Evolutionary conservation across 2,113 vertebrate genomes (phyloP).

Genomic region (Seriola aureovittata): DNA sequence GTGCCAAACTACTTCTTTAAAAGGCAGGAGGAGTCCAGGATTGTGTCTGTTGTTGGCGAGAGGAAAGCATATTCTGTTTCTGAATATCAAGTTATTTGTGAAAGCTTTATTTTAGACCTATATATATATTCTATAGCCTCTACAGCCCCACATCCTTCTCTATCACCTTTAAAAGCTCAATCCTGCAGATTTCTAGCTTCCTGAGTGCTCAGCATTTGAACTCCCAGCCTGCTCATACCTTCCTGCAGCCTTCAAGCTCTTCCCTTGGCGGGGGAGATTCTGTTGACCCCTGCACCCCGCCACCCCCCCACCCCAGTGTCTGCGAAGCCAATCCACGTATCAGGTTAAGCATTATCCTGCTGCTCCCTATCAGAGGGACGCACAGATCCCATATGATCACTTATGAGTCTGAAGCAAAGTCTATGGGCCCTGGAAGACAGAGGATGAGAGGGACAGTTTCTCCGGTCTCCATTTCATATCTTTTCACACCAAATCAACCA

Average conservation of each 20-base stretch:
- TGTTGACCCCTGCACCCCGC: background rate
- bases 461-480: conserved; percentile 56
- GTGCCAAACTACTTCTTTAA: background rate
- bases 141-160: background rate
- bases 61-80: background rate
- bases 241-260: conserved; percentile 24
- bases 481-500: conserved; percentile 43
- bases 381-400: conserved; percentile 58
- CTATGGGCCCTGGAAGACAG: conserved; percentile 16
- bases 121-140: background rate
- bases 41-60: background rate
- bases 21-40: background rate
- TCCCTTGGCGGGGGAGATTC: background rate
- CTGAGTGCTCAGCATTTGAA: conserved; percentile 52
- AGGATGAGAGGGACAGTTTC: conserved; percentile 25
- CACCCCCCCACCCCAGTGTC: background rate
- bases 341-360: conserved; percentile 44
- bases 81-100: background rate
- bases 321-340: conserved; percentile 41
- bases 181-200: conserved; percentile 58
- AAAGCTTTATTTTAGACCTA: background rate
- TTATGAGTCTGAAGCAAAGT: conserved; percentile 36
- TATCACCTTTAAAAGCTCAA: conserved; percentile 14
- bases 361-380: conserved; percentile 30
- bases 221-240: conserved; percentile 10